Base-by-base conservation (phyloP, 1,140 invertebrate genomes). In the Drosophila azteca region DNA sequence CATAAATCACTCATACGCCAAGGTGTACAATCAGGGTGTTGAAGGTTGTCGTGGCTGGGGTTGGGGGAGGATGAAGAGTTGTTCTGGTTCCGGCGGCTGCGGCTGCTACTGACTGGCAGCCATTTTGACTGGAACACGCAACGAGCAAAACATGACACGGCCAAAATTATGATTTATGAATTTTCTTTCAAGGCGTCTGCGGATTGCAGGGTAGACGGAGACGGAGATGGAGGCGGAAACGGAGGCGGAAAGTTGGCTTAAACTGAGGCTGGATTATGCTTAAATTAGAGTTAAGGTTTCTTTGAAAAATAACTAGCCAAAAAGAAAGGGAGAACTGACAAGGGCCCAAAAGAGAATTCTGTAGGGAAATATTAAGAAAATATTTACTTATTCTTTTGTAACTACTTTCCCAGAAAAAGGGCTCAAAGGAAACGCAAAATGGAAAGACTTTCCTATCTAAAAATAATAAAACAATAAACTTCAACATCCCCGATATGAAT, bases 81-180 rank as follows among this genome's bases (percentile, higher is more conserved):
- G 43, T 29, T 26, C 48, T 44, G 20, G 11, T 3, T 13, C 39
- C 13, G 29, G 45, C n/a, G 29, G 46, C 51, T 60, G 44, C 7
- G 45, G 24, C 35, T 65, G 54, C 59, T 55, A 15, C 31, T 59
- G 53, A 50, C 55, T 68, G 70, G 70, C 53, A 57, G 48, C 41
- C 57, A 49, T 79, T 80, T 80, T 66, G 78, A 72, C 58, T 53
- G 72, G 29, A 79, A 76, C 76, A 84, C 62, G 66, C 63, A 83
- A 62, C 77, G 71, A 39, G 35, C 35, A 11, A 39, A 39, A 73
- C 73, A 77, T 84, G 81, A 80, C 81, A 85, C 17, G 73, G 46
- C 62, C 72, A 49, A 79, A 85, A 84, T 84, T 45, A 77, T 84
- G 80, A 84, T 84, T 84, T 80, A 84, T 84, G 67, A 79, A 69